Base-by-base conservation (phyloP, 2,888 invertebrate genomes). In the Nemotelus pantherinus region DNA sequence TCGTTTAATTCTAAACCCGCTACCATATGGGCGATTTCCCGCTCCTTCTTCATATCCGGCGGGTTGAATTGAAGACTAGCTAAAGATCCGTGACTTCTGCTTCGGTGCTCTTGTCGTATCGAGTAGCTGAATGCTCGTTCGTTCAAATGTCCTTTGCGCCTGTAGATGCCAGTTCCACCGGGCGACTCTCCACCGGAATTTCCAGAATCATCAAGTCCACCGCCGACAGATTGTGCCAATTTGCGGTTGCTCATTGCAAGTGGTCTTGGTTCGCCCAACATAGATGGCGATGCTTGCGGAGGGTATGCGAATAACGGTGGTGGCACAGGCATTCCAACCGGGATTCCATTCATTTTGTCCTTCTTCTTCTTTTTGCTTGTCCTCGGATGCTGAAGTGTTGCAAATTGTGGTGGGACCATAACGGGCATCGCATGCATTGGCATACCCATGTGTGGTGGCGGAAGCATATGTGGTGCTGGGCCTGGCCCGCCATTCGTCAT, bases 91-190 rank as follows among this genome's bases (percentile, higher is more conserved):
- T 97, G 96, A 83, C 96, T 96, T 80, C 97, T 90, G 85, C 96
- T 96, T 81, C 97, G 91, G 85, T 97, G 96, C 86, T 97, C 97
- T 86, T 97, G 96, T 77, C 97, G 89, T 84, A 97, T 97, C 82
- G 96, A 96, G 88, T 97, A 96, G 77, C 95, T 95, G 85, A 97
- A 97, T 44, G 97, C 97, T 74, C 96, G 89, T 86, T 97, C 97
- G 87, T 97, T 97, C 81, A 97, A 88, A 84, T 97, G 96, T 0
- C 96, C 96, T 84, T 96, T 96, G 84, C 95, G 93, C 82, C 95
- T 89, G 85, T 96, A 96, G 80, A 96, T 96, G n/a, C 94, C 94
- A 0, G 94, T 93, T 72, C 95, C 91, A 0, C 90, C 90, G 0
- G 90, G 88, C 77, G 91, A 90, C 74, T 88, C 88, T 25, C 89